Base-by-base conservation (phyloP, 2,113 vertebrate species). In the Corythoichthys haematopterus region DNA sequence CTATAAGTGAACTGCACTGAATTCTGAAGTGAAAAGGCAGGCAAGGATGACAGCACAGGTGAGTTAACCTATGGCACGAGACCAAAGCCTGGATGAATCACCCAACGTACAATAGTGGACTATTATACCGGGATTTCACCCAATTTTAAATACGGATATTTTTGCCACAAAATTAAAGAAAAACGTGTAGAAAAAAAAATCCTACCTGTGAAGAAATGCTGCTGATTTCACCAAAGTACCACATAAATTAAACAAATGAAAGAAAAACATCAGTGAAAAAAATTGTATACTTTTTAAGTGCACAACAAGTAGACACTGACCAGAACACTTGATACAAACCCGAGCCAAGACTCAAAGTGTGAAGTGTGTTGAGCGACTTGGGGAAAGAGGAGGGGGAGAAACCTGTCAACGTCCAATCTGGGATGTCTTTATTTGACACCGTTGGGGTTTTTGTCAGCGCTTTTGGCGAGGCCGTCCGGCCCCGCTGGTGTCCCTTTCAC, bases 401-500 rank as follows among this genome's bases (percentile, higher is more conserved):
- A 89, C 82, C 86, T 86, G 89, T 85, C 85, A 82, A 69, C 74
- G 80, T 85, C 88, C 82, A 77, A 84, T 84, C 80, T 87, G 85
- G 83, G 90, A 91, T 87, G 91, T 91, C 90, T 93, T 92, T 82
- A 91, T 92, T 91, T 89, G 88, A 90, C 85, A 77, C 52, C 80
- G 40, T 46, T 87, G 79, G 85, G 85, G 78, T 89, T 88, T 62
- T 91, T 93, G 93, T 93, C 89, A 92, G 87, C 93, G 94, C 95
- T 93, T 94, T 84, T 57, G 55, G 28, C 89, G 89, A 92, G 93
- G 92, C 93, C 91, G 93, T 93, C 91, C 93, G 92, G 93, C 91
- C 91, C 91, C 91, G 93, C 95, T 91, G 91, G 91, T 95, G 93
- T 94, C 90, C 93, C 92, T 94, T 94, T 93, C 90, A 92, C 93